Conservation (phyloP, 2,888 invertebrate species). For the Dinocampus coccinellae region DNA sequence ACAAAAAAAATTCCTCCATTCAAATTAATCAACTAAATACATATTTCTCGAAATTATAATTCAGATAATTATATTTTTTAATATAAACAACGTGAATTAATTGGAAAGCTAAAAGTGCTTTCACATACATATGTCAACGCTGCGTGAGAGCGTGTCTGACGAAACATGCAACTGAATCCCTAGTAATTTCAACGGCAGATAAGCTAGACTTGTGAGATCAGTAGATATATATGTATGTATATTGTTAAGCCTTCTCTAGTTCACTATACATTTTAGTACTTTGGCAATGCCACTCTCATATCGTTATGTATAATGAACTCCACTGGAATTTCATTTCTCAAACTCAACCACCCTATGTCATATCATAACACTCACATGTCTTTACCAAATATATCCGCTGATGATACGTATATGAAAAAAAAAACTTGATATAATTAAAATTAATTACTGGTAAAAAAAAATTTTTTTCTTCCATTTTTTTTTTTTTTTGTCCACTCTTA, state of each 20-base stretch:
- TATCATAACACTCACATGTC: too few species aligned
- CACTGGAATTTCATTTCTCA: conserved; percentile 4
- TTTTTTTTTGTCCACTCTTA: too few species aligned
- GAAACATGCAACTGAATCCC: conserved; percentile 24
- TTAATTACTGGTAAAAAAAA: neutral
- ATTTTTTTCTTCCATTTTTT: neutral
- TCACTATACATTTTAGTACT: neutral
- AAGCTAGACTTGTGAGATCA: conserved; percentile 27
- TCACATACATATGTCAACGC: neutral
- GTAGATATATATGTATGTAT: conserved; percentile 17
- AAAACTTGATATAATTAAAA: too few species aligned
- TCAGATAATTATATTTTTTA: neutral
- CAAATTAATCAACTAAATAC: neutral
- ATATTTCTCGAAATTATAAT: neutral
- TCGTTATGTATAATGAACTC: conserved; percentile 14
- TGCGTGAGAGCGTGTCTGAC: neutral
- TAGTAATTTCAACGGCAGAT: conserved; percentile 26
- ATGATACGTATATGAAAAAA: too few species aligned
- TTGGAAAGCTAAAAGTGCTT: neutral
- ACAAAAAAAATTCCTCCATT: neutral
- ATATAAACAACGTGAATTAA: neutral
- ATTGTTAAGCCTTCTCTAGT: conserved; percentile 2
- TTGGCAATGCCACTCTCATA: conserved; percentile 8
- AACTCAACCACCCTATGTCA: too few species aligned
- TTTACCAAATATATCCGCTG: too few species aligned